Conservation (phyloP, 2,888 invertebrate species). For the Epirrhoe alternata region DNA sequence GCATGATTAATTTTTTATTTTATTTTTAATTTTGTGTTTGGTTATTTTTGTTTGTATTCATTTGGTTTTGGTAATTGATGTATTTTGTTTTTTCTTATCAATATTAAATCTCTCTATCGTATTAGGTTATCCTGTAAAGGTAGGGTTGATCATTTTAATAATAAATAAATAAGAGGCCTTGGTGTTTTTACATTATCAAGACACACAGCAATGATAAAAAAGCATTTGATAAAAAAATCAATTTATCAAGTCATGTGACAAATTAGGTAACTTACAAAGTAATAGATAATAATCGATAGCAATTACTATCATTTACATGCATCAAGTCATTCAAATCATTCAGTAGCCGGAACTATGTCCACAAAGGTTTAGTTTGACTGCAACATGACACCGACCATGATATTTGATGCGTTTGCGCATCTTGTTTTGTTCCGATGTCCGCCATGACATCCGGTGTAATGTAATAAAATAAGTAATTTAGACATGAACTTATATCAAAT, state of each 20-base stretch:
- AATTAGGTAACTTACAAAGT: background rate
- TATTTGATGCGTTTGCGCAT: conserved; percentile 68
- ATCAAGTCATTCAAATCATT: conserved; percentile 31
- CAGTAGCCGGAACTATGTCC: conserved; percentile 64
- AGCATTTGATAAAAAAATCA: background rate
- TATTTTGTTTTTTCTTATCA: too few relatives aligned
- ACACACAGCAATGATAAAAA: background rate
- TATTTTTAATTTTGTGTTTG: too few relatives aligned
- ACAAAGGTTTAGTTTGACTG: conserved; percentile 75
- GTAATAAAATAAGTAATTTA: conserved; percentile 36
- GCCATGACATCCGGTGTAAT: conserved; percentile 58
- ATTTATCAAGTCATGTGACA: too few relatives aligned
- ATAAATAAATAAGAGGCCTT: too few relatives aligned
- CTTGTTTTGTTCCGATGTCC: conserved; percentile 53
- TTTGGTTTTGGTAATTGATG: too few relatives aligned
- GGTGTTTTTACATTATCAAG: too few relatives aligned
- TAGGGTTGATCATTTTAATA: too few relatives aligned
- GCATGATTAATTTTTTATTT: too few relatives aligned
- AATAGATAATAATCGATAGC: conserved; percentile 2
- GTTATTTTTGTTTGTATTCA: too few relatives aligned
- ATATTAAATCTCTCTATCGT: too few relatives aligned
- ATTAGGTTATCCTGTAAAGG: too few relatives aligned
- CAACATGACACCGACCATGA: conserved; percentile 70
- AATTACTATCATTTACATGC: conserved; percentile 22
- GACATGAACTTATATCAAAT: conserved; percentile 2